These are phyloP conservation scores for Hypotaenidia okinawae DNA, from an alignment of 2,797 vertebrate species.

Conservation along the genomic window DNA sequence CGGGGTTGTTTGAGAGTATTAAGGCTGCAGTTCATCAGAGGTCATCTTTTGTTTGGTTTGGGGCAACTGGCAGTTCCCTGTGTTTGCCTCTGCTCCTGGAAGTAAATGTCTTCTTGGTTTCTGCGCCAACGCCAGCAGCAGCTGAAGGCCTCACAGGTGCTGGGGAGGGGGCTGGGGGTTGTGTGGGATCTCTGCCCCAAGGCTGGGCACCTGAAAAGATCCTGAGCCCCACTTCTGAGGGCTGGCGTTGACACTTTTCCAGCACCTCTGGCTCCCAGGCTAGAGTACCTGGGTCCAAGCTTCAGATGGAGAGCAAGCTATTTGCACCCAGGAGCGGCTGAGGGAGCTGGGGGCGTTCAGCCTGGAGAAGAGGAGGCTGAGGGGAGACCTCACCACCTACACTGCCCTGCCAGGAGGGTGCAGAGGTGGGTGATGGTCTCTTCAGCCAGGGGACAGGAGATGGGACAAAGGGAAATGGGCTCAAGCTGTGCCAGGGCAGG, in stretches of 20 bases:
- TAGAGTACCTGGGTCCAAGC: background rate
- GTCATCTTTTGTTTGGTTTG: background rate
- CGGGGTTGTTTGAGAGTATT: background rate
- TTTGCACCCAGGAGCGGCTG: background rate
- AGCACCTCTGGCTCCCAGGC: background rate
- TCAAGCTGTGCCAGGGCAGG: too few relatives aligned
- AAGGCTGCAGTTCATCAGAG: background rate
- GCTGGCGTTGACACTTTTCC: background rate
- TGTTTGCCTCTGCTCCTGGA: background rate
- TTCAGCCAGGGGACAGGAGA: too few relatives aligned
- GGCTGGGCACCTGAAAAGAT: background rate
- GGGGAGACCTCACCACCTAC: too few relatives aligned
- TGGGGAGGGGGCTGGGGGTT: background rate
- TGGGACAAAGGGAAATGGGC: too few relatives aligned
- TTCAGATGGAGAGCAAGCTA: background rate
- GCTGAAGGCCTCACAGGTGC: rapidly evolving
- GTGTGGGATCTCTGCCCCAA: background rate
- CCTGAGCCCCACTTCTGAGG: background rate
- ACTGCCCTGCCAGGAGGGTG: too few relatives aligned
- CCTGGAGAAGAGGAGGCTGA: too few relatives aligned
- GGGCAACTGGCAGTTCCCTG: background rate
- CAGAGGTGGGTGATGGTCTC: too few relatives aligned
- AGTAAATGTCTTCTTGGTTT: background rate
- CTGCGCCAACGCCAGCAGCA: background rate
- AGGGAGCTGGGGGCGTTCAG: too few relatives aligned